phyloP scores from a whole-genome alignment of 2,113 vertebrate genomes.

The Brienomyrus brachyistius region DNA sequence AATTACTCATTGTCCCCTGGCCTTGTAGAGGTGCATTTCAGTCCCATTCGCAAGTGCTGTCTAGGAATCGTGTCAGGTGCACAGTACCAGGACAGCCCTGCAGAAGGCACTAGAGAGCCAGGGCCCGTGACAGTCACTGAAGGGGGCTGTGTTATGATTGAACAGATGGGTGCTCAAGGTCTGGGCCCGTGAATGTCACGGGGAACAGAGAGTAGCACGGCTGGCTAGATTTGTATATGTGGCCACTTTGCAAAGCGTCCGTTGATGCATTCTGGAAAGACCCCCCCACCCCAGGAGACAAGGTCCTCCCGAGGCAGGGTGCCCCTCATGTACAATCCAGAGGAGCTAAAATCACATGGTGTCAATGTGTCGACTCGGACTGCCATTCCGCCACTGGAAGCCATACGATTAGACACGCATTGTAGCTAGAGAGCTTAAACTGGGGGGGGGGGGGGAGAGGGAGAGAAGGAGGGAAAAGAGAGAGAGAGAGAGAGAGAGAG shows the following conservation, averaged over 20 bases:
- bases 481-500: not conserved
- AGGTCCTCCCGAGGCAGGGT: not conserved
- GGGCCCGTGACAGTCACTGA: not conserved
- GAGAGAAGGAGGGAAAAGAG: not conserved
- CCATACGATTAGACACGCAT: slow-evolving; percentile 41
- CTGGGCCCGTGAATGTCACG: not conserved
- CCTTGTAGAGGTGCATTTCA: not conserved
- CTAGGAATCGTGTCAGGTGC: not conserved
- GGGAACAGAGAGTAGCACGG: not conserved
- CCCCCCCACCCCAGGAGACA: not conserved
- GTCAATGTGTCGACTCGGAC: slow-evolving; percentile 48
- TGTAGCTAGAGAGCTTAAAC: slow-evolving; percentile 22
- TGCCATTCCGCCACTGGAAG: slow-evolving; percentile 47
- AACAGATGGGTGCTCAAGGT: not conserved
- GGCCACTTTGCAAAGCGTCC: not conserved
- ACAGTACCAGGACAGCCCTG: not conserved
- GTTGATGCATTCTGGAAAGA: not conserved
- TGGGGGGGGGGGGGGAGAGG: not conserved
- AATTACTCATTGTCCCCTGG: slow-evolving; percentile 1
- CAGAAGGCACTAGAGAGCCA: not conserved
- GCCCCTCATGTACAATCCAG: not conserved
- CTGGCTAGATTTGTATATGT: not conserved
- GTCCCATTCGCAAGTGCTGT: not conserved
- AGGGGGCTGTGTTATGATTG: not conserved
- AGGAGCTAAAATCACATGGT: slow-evolving; percentile 42